These are phyloP conservation scores for Gastrophysa polygoni DNA, from an alignment of 2,888 invertebrate genomes.

Conservation along the genomic window DNA sequence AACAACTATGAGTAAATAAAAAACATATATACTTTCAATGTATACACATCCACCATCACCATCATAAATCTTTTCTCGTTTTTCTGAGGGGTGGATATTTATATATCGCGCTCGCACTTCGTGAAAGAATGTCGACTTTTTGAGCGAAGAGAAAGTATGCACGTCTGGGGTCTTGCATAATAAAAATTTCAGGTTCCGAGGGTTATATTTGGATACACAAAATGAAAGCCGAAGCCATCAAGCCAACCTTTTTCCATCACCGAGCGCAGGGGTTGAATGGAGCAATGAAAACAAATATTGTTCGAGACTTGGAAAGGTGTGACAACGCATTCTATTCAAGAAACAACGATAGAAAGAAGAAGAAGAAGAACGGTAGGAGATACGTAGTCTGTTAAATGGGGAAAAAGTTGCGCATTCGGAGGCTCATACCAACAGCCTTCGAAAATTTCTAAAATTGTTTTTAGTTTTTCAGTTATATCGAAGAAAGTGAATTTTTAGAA, in stretches of 20 bases:
- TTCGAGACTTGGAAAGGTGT: background rate
- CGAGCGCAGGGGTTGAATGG: background rate
- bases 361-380: too few relatives aligned
- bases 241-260: constrained; percentile 15
- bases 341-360: too few relatives aligned
- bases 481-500: too few relatives aligned
- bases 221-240: background rate
- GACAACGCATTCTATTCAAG: too few relatives aligned
- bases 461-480: too few relatives aligned
- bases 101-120: constrained; percentile 17
- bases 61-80: background rate
- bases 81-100: background rate
- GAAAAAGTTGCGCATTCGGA: too few relatives aligned
- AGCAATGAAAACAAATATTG: background rate
- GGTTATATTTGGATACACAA: constrained; percentile 24
- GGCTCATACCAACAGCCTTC: too few relatives aligned
- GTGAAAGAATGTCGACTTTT: constrained; percentile 36
- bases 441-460: too few relatives aligned
- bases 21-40: too few relatives aligned
- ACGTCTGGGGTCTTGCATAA: constrained; percentile 22
- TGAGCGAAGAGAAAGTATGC: background rate
- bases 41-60: background rate
- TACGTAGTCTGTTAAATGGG: too few relatives aligned
- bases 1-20: too few relatives aligned
- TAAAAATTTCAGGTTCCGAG: constrained; percentile 29